These are phyloP conservation scores for Cryptotermes secundus DNA, from an alignment of 1,140 invertebrate species.

Conservation along the genomic window DNA sequence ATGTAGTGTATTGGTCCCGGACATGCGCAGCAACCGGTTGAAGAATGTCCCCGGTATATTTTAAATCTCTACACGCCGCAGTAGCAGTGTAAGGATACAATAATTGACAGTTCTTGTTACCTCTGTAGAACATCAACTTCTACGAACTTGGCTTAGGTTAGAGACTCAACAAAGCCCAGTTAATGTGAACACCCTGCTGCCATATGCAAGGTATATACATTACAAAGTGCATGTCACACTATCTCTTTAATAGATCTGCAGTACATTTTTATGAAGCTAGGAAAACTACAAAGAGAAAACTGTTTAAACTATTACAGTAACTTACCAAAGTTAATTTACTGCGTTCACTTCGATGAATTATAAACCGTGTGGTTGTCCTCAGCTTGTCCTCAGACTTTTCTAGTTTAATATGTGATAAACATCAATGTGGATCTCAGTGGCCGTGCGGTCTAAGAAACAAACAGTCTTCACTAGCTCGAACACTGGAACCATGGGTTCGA, in stretches of 20 bases:
- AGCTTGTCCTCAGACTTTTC: not conserved
- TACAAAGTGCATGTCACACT: not conserved
- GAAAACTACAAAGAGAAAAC: not conserved
- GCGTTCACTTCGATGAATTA: too few relatives aligned
- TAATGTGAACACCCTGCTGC: not conserved
- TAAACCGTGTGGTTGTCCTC: not conserved
- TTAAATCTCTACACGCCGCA: too few relatives aligned
- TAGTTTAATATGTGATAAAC: not conserved
- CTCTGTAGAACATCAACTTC: not conserved
- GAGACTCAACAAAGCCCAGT: not conserved
- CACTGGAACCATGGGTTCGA: too few relatives aligned
- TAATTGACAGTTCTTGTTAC: slow-evolving; percentile 12
- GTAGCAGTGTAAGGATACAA: not conserved
- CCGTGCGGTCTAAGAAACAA: too few relatives aligned
- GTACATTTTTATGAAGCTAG: not conserved
- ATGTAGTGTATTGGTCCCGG: not conserved
- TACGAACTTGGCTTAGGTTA: too few relatives aligned
- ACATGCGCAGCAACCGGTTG: too few relatives aligned
- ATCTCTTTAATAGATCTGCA: not conserved
- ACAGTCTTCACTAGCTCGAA: too few relatives aligned
- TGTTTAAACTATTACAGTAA: not conserved
- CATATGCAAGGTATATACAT: not conserved
- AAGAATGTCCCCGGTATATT: too few relatives aligned
- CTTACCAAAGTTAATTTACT: not conserved
- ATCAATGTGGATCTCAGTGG: too few relatives aligned